phyloP scores from a whole-genome alignment of 2,888 invertebrate species.

The Amblyjoppa fuscipennis region DNA sequence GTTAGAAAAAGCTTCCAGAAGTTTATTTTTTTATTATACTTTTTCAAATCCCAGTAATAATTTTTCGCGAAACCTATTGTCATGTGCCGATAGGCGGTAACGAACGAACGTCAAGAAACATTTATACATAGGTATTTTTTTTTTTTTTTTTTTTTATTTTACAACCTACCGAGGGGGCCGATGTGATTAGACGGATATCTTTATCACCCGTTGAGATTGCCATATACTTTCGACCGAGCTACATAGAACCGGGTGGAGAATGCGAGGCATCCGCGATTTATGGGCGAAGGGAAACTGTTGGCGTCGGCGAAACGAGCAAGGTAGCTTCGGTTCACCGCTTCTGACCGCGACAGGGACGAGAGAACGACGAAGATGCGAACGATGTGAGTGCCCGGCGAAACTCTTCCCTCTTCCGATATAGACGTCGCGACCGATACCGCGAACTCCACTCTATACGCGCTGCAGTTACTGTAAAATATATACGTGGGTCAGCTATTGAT shows the following conservation, averaged over 20 bases:
- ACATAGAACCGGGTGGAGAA: conserved; percentile 25
- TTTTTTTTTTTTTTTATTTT: background rate
- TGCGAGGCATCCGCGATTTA: conserved; percentile 42
- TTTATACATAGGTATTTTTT: conserved; percentile 26
- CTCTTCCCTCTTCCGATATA: conserved; percentile 12
- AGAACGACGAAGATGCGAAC: conserved; percentile 14
- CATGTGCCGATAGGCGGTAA: background rate
- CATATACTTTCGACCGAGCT: conserved; percentile 18
- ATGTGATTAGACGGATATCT: conserved; percentile 53
- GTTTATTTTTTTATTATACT: background rate
- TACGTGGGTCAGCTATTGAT: conserved; percentile 1
- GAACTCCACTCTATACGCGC: background rate
- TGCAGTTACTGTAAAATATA: conserved; percentile 7
- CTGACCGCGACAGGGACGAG: conserved; percentile 52
- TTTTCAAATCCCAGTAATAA: background rate
- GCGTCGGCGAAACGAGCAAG: conserved; percentile 47
- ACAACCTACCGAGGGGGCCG: background rate
- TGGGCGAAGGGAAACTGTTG: conserved; percentile 52
- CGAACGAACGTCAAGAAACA: conserved; percentile 16
- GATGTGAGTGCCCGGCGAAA: conserved; percentile 29
- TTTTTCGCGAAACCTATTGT: background rate
- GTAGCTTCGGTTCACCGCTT: conserved; percentile 55
- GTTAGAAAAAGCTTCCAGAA: background rate
- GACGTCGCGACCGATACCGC: conserved; percentile 23
- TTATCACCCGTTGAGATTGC: conserved; percentile 33